Percentiles rank a stretch among this genome's conserved stretches.
Evolutionary conservation across 2,888 invertebrate species (phyloP).

Genomic region (Microchrysa polita): DNA sequence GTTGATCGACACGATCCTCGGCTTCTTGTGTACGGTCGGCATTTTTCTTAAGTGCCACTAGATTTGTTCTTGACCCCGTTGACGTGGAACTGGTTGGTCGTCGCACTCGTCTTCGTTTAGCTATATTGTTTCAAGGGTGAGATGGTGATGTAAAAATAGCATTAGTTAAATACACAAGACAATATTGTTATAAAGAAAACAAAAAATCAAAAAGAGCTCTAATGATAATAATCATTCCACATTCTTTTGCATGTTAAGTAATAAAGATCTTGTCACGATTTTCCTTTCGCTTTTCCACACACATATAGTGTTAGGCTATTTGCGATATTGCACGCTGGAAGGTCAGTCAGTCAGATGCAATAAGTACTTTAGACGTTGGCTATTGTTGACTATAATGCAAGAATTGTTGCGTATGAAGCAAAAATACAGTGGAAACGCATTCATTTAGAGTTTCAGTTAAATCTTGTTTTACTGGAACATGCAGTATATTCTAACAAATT

Average conservation of each 20-base stretch:
- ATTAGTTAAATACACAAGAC: neutral
- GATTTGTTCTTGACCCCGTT: constrained; percentile 67
- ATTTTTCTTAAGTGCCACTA: constrained; percentile 63
- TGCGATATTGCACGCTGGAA: too few relatives aligned
- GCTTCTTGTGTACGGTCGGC: constrained; percentile 53
- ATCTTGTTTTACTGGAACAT: too few relatives aligned
- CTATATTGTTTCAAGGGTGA: constrained; percentile 52
- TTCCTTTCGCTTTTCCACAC: constrained; percentile 42
- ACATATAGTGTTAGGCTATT: neutral
- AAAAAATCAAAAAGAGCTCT: constrained; percentile 30
- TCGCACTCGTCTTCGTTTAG: constrained; percentile 59
- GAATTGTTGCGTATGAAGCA: too few relatives aligned
- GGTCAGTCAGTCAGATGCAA: too few relatives aligned
- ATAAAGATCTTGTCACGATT: constrained; percentile 47
- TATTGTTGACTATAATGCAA: too few relatives aligned
- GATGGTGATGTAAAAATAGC: neutral
- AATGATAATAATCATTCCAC: constrained; percentile 19
- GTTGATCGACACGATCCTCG: constrained; percentile 69
- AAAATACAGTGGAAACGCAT: too few relatives aligned
- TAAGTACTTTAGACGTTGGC: too few relatives aligned
- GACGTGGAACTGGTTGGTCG: constrained; percentile 55
- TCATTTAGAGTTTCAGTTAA: too few relatives aligned
- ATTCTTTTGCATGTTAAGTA: constrained; percentile 9
- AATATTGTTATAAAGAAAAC: constrained; percentile 34
- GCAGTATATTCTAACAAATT: too few relatives aligned